These are phyloP conservation scores for Datnioides undecimradiatus DNA, from an alignment of 2,113 vertebrate species.

Conservation along the genomic window DNA sequence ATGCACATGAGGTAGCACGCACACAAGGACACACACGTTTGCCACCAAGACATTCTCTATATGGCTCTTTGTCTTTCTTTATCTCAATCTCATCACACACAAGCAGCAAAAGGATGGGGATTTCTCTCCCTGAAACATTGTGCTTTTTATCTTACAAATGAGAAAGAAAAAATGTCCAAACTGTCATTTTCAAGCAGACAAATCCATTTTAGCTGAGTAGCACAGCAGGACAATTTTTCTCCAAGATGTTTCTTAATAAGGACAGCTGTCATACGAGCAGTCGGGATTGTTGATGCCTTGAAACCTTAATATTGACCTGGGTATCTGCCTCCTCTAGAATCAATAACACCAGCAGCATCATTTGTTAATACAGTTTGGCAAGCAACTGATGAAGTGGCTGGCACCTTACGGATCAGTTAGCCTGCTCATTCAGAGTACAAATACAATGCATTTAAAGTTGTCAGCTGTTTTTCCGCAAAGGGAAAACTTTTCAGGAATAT, in stretches of 20 bases:
- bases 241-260: conserved; percentile 18
- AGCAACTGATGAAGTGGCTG: conserved; percentile 13
- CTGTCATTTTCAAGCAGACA: conserved; percentile 1
- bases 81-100: conserved; percentile 19
- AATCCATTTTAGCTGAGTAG: background rate
- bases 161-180: conserved; percentile 2
- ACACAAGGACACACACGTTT: conserved; percentile 2
- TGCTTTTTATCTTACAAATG: background rate
- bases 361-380: conserved; percentile 35
- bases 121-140: conserved; percentile 19
- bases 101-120: background rate
- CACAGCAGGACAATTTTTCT: background rate
- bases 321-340: conserved; percentile 29
- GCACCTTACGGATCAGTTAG: conserved; percentile 26
- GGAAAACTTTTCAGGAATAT: conserved; percentile 49
- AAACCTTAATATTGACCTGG: conserved; percentile 13
- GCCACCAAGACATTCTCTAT: conserved; percentile 10
- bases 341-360: conserved; percentile 25
- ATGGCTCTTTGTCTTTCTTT: conserved; percentile 41
- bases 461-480: conserved; percentile 27
- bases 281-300: background rate
- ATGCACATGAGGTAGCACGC: conserved; percentile 8
- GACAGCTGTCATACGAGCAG: conserved; percentile 2
- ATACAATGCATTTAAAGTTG: conserved; percentile 14
- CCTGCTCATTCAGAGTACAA: conserved; percentile 21